phyloP scores from a whole-genome alignment of 35 echinoderm and acorn worm genomes.

The Heliocidaris erythrogramma region DNA sequence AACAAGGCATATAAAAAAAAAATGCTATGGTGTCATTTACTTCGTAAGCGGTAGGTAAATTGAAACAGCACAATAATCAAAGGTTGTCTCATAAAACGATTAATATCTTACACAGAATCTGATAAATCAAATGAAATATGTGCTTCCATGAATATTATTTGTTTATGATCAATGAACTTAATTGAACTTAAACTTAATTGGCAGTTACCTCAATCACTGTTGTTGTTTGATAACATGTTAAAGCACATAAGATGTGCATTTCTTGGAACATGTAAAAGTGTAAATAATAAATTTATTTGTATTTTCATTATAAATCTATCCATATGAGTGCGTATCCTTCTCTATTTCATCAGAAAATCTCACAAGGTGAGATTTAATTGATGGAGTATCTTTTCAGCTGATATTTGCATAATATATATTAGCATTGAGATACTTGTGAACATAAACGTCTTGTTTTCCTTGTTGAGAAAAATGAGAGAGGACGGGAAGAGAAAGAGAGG shows the following conservation, averaged over 20 bases:
- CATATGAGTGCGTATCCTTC: neutral
- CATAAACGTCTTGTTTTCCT: too few relatives aligned
- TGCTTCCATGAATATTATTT: neutral
- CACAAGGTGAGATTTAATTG: too few relatives aligned
- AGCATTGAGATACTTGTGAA: too few relatives aligned
- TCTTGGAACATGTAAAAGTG: neutral
- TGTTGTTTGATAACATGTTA: neutral
- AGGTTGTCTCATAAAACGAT: too few relatives aligned
- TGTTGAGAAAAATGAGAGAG: too few relatives aligned
- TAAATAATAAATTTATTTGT: neutral
- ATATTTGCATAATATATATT: too few relatives aligned
- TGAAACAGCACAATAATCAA: neutral
- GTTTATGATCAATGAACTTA: neutral
- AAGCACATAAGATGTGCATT: neutral
- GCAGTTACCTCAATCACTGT: neutral
- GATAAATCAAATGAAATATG: neutral
- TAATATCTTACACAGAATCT: neutral
- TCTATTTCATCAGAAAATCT: neutral
- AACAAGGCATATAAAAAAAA: too few relatives aligned
- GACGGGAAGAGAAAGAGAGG: too few relatives aligned
- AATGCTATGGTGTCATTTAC: too few relatives aligned
- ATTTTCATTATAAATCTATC: neutral
- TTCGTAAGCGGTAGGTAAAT: neutral
- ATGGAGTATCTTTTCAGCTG: too few relatives aligned
- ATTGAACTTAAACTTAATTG: neutral